Percentiles rank a stretch among this genome's conserved stretches.
These are phyloP conservation scores for Phyllostomus discolor DNA, from an alignment of 2,113 vertebrate species.

Conservation along the genomic window DNA sequence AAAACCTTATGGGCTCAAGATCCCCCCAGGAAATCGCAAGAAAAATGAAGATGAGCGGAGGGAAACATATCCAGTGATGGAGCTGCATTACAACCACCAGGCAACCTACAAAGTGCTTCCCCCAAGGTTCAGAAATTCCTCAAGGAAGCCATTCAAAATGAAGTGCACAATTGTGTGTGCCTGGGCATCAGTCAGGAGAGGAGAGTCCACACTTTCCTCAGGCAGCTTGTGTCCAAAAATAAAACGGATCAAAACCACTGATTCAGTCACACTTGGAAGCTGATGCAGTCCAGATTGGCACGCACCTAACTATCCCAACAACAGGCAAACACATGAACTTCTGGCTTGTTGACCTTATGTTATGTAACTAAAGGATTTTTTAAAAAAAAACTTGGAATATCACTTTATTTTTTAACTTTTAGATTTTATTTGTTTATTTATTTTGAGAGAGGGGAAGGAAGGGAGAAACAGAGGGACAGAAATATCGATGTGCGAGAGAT, in stretches of 20 bases:
- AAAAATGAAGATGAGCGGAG: background rate
- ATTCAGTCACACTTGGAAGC: background rate
- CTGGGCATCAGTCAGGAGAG: background rate
- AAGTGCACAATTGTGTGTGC: background rate
- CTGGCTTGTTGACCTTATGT: constrained; percentile 5
- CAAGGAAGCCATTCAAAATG: background rate
- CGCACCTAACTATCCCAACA: background rate
- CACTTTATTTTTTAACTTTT: too few relatives aligned
- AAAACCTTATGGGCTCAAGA: background rate
- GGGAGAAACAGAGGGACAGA: too few relatives aligned
- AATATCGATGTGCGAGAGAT: too few relatives aligned
- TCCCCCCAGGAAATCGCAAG: background rate
- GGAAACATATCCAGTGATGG: background rate
- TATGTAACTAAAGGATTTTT: background rate
- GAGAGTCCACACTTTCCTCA: background rate
- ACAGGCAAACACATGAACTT: constrained; percentile 22
- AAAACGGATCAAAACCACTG: background rate
- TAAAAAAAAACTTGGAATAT: too few relatives aligned
- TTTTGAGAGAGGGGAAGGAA: too few relatives aligned
- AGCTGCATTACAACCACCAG: background rate
- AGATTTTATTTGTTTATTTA: too few relatives aligned
- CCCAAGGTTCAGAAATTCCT: background rate
- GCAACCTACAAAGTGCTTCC: background rate
- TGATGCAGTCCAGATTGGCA: background rate
- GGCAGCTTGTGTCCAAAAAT: background rate